These are phyloP conservation scores for Onchidella celtica DNA, from an alignment of 2,888 invertebrate genomes.

Conservation along the genomic window DNA sequence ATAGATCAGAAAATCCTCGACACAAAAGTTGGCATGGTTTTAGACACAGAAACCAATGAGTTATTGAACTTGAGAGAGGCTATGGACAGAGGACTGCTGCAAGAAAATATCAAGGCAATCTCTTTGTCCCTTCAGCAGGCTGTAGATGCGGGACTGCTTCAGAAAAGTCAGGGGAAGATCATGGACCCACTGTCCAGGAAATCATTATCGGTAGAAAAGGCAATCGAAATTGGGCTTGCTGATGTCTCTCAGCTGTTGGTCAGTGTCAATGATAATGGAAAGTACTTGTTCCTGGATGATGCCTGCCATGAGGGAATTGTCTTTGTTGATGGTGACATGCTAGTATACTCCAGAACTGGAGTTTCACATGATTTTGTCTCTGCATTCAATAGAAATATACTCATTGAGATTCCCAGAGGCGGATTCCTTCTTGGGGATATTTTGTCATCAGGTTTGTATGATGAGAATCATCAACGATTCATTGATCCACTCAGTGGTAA, in stretches of 20 bases:
- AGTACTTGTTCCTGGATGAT: constrained; percentile 62
- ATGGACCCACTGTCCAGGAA: constrained; percentile 68
- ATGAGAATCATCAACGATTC: constrained; percentile 85
- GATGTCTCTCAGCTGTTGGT: constrained; percentile 64
- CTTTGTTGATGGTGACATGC: constrained; percentile 61
- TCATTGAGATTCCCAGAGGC: constrained; percentile 56
- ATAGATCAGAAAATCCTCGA: constrained; percentile 54
- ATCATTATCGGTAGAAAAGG: constrained; percentile 66
- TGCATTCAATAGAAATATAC: constrained; percentile 53
- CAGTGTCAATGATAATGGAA: constrained; percentile 62
- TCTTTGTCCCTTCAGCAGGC: constrained; percentile 59
- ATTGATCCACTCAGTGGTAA: constrained; percentile 91
- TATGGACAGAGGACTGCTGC: constrained; percentile 66
- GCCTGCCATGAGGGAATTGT: constrained; percentile 65
- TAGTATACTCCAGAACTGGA: constrained; percentile 56
- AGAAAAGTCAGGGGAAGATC: constrained; percentile 60
- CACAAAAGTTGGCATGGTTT: constrained; percentile 54
- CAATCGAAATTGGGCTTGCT: constrained; percentile 68
- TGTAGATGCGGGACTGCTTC: constrained; percentile 59
- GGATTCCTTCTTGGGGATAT: constrained; percentile 57
- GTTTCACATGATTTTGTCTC: constrained; percentile 52
- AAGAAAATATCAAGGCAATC: constrained; percentile 53
- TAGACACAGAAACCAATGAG: constrained; percentile 62
- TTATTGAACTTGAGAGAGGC: constrained; percentile 66
- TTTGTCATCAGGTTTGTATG: constrained; percentile 70